These are phyloP conservation scores for Heteropelma amictum DNA, from an alignment of 2,888 invertebrate genomes.

Conservation along the genomic window DNA sequence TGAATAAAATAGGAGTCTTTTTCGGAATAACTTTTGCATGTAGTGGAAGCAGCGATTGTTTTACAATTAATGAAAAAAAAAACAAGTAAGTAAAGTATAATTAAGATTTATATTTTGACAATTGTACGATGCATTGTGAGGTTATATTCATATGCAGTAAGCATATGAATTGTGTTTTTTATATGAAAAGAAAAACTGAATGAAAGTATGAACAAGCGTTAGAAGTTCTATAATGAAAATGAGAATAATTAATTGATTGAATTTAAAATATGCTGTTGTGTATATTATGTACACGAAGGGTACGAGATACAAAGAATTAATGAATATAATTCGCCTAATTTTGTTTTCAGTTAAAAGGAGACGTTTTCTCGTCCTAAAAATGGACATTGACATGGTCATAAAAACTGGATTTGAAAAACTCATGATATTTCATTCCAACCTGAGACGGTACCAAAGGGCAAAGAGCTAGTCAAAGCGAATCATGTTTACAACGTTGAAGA, in stretches of 20 bases:
- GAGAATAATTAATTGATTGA: slow-evolving; percentile 4
- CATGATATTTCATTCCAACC: slow-evolving; percentile 49
- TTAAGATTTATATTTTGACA: background rate
- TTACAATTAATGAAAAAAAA: no score
- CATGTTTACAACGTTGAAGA: slow-evolving; percentile 52
- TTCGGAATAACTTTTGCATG: no score
- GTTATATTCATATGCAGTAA: slow-evolving; percentile 2
- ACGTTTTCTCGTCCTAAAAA: slow-evolving; percentile 13
- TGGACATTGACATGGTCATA: slow-evolving; percentile 50
- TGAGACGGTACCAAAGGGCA: slow-evolving; percentile 42
- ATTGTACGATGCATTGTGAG: slow-evolving; percentile 6
- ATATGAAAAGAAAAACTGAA: background rate
- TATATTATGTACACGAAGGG: background rate
- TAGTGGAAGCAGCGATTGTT: no score
- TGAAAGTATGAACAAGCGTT: background rate
- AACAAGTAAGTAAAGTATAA: no score
- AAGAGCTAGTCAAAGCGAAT: slow-evolving; percentile 43
- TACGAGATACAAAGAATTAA: slow-evolving; percentile 1
- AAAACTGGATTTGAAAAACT: slow-evolving; percentile 52
- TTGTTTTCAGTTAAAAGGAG: background rate
- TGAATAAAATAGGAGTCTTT: no score
- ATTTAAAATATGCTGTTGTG: background rate
- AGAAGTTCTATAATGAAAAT: background rate
- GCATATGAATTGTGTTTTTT: background rate
- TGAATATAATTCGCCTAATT: slow-evolving; percentile 1